Evolutionary conservation across 2,888 invertebrate genomes (phyloP).

Genomic region (Brenthis hecate): DNA sequence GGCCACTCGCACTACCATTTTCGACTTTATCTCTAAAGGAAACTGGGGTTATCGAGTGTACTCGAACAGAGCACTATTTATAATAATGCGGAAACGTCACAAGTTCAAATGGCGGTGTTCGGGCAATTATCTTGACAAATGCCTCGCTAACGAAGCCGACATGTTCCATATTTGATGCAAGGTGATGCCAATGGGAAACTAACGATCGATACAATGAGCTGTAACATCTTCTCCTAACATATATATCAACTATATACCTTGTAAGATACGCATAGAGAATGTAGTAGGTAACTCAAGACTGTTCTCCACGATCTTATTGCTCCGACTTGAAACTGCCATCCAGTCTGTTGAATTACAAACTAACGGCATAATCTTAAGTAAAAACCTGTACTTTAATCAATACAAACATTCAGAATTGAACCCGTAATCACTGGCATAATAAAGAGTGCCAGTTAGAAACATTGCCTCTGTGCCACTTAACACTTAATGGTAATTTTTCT

Average conservation of each 20-base stretch:
- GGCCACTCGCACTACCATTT: slow-evolving; percentile 43
- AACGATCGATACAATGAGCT: slow-evolving; percentile 62
- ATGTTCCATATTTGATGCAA: slow-evolving; percentile 58
- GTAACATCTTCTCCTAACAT: slow-evolving; percentile 41
- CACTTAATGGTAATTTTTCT: slow-evolving; percentile 47
- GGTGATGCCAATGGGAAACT: slow-evolving; percentile 67
- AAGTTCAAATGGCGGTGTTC: slow-evolving; percentile 62
- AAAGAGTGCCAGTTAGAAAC: no score
- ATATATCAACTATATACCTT: no score
- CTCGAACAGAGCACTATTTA: slow-evolving; percentile 45
- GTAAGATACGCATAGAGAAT: no score
- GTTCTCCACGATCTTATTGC: no score
- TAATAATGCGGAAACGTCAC: slow-evolving; percentile 68
- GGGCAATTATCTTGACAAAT: slow-evolving; percentile 77
- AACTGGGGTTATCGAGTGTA: slow-evolving; percentile 32
- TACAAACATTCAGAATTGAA: no score
- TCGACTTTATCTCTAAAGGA: slow-evolving; percentile 34
- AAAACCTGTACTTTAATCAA: no score
- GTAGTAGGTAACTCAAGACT: no score
- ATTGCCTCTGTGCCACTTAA: background rate
- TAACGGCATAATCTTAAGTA: no score
- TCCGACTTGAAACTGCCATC: no score
- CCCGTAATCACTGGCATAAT: no score
- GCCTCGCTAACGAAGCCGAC: slow-evolving; percentile 71
- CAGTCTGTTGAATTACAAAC: no score